Conservation (phyloP, 2,888 invertebrate genomes). For the Hirudinaria manillensis region DNA sequence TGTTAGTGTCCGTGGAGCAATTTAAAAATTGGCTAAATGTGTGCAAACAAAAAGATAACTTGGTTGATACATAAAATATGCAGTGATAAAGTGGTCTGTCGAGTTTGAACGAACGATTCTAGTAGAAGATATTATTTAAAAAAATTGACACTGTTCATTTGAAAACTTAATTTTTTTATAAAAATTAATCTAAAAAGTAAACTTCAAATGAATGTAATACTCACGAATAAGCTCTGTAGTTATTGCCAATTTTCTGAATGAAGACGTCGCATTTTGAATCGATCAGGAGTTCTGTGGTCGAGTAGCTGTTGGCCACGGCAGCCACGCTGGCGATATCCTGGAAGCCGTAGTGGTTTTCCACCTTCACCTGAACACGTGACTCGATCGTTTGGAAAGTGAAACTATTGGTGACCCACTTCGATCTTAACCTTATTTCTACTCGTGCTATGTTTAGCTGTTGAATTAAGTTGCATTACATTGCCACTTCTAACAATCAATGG, state of each 20-base stretch:
- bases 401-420: too few relatives aligned
- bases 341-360: conserved; percentile 82
- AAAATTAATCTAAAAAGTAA: too few relatives aligned
- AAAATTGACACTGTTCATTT: too few relatives aligned
- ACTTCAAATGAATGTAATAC: conserved; percentile 33
- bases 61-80: neutral
- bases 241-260: conserved; percentile 91
- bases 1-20: neutral
- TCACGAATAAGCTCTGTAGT: conserved; percentile 86
- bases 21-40: neutral
- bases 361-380: conserved; percentile 54
- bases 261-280: conserved; percentile 96
- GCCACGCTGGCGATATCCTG: conserved; percentile 87
- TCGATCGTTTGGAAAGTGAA: too few relatives aligned
- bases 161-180: too few relatives aligned
- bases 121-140: neutral
- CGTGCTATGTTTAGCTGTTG: neutral
- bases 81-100: neutral
- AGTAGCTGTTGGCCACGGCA: conserved; percentile 79
- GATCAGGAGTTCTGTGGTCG: conserved; percentile 90
- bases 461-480: neutral
- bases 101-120: neutral
- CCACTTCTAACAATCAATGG: neutral
- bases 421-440: too few relatives aligned
- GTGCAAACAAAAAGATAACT: neutral